phyloP scores from a whole-genome alignment of 2,797 vertebrate species.

The Sphenodon punctatus region DNA sequence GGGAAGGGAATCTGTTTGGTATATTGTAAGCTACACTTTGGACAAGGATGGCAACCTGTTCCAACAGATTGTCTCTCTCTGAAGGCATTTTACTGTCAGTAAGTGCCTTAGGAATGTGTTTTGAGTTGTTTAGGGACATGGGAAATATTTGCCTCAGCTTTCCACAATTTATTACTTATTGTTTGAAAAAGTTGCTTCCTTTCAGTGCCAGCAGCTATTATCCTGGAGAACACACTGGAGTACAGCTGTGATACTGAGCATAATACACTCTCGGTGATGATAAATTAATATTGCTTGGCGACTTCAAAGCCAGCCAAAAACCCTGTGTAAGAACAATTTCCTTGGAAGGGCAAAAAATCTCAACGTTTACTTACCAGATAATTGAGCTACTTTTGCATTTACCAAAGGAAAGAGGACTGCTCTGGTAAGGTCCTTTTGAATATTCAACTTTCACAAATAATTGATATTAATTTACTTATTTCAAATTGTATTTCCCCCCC shows the following conservation, averaged over 20 bases:
- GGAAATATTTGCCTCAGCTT: conserved; percentile 72
- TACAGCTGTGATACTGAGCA: conserved; percentile 67
- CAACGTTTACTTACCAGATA: conserved; percentile 60
- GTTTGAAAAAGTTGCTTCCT: conserved; percentile 67
- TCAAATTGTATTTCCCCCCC: no score
- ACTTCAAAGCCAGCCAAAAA: conserved; percentile 62
- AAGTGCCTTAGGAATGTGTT: conserved; percentile 62
- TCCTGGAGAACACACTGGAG: conserved; percentile 65
- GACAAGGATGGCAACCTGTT: conserved; percentile 58
- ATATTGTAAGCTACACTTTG: conserved; percentile 14
- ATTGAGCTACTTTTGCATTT: conserved; percentile 45
- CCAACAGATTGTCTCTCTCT: conserved; percentile 63
- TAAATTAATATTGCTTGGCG: conserved; percentile 60
- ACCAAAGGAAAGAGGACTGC: conserved; percentile 26
- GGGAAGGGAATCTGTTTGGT: conserved; percentile 54
- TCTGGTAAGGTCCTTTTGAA: conserved; percentile 31
- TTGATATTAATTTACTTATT: no score
- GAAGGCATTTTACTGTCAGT: conserved; percentile 62
- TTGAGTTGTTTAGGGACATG: conserved; percentile 68
- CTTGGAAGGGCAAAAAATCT: conserved; percentile 56
- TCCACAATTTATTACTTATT: conserved; percentile 71
- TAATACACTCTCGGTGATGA: conserved; percentile 58
- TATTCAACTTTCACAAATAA: conserved; percentile 23
- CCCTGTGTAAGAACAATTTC: conserved; percentile 55
- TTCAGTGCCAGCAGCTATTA: conserved; percentile 63